These are phyloP conservation scores for Temnothorax curvispinosus DNA, from an alignment of 1,140 invertebrate genomes.

Conservation along the genomic window DNA sequence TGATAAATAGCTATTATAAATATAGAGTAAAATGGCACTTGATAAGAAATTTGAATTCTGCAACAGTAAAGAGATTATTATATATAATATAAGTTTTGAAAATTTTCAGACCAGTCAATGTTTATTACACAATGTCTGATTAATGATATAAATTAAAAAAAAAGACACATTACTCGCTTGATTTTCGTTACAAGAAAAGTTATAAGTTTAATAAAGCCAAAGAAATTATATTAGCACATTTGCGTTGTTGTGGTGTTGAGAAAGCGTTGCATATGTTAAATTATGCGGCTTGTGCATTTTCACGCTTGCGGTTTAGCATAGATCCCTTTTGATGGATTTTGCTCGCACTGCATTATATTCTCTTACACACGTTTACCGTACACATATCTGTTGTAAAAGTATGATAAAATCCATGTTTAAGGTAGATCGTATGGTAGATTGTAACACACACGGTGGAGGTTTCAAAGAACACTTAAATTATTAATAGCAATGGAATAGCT, in stretches of 20 bases:
- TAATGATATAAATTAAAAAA: neutral
- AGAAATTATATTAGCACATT: neutral
- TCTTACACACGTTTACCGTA: neutral
- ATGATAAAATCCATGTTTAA: neutral
- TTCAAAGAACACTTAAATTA: slow-evolving; percentile 5
- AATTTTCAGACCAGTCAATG: neutral
- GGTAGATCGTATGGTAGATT: neutral
- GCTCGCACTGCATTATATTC: neutral
- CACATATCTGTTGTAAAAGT: neutral
- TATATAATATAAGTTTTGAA: neutral
- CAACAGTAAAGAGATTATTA: neutral
- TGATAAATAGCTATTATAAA: neutral
- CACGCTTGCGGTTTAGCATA: neutral
- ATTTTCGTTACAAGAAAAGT: neutral
- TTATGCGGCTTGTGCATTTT: slow-evolving; percentile 3
- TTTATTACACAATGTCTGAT: neutral
- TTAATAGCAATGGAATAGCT: neutral
- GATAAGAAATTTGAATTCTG: neutral
- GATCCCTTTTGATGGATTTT: slow-evolving; percentile 21
- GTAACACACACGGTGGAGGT: neutral
- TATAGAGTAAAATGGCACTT: neutral
- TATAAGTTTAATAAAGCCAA: neutral
- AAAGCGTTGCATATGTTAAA: neutral
- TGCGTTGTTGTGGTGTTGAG: neutral
- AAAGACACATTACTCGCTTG: too few species aligned